A percentile compares a stretch with the other conserved stretches of the same genome.
These are phyloP conservation scores for Aromia moschata DNA, from an alignment of 2,888 invertebrate genomes.

Conservation along the genomic window DNA sequence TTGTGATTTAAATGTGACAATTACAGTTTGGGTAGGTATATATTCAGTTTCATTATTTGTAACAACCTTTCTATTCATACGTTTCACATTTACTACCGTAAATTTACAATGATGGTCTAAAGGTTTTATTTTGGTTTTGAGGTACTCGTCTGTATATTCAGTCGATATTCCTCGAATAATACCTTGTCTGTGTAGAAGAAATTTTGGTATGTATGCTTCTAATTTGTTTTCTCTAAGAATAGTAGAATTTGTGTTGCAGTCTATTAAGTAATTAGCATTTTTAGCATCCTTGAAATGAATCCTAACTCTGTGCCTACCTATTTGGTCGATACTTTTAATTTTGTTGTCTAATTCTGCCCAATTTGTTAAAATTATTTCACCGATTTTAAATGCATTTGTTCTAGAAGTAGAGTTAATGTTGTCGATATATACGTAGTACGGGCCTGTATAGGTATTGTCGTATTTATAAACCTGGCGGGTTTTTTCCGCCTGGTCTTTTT, in stretches of 20 bases:
- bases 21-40: conserved; percentile 1
- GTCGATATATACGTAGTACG: background rate
- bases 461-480: too few relatives aligned
- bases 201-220: too few relatives aligned
- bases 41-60: conserved; percentile 3
- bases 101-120: conserved; percentile 9
- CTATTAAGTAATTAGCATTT: background rate
- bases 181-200: conserved; percentile 3
- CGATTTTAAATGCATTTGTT: conserved; percentile 3
- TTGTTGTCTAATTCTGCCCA: background rate
- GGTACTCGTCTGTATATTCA: background rate
- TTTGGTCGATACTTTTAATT: background rate
- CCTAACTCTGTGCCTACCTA: background rate
- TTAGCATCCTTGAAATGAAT: background rate
- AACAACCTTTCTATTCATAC: conserved; percentile 1
- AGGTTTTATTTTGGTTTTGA: conserved; percentile 9
- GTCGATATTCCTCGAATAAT: background rate
- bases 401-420: background rate
- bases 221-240: too few relatives aligned
- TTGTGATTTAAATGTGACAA: conserved; percentile 13
- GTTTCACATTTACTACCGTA: conserved; percentile 3
- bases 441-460: background rate
- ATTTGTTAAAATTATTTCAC: conserved; percentile 12
- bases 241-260: too few relatives aligned
- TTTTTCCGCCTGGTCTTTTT: too few relatives aligned